Evolutionary conservation across 1,140 invertebrate genomes (phyloP).

Genomic region (Drosophila nigrodunni): DNA sequence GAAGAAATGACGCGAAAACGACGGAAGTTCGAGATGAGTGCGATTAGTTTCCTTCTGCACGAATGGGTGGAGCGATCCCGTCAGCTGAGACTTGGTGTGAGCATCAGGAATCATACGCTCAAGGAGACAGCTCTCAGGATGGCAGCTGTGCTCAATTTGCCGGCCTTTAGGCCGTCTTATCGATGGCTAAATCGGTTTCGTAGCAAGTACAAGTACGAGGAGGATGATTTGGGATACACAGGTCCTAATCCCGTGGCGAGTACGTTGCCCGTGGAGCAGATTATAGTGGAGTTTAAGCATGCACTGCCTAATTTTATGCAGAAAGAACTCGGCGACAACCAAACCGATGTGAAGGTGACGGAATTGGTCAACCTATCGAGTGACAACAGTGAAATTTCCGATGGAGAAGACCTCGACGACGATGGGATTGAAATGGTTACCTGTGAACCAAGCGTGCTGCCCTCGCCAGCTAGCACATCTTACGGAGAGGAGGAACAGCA

Average conservation of each 20-base stretch:
- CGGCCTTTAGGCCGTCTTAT: slow-evolving; percentile 75
- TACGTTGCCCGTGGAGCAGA: slow-evolving; percentile 71
- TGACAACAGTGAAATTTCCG: slow-evolving; percentile 73
- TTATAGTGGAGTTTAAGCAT: slow-evolving; percentile 78
- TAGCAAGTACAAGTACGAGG: slow-evolving; percentile 77
- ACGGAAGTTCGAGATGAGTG: slow-evolving; percentile 81
- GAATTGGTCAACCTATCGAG: slow-evolving; percentile 69
- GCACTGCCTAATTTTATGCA: slow-evolving; percentile 79
- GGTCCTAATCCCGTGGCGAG: slow-evolving; percentile 39
- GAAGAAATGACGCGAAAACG: slow-evolving; percentile 82
- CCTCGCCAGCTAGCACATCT: slow-evolving; percentile 47
- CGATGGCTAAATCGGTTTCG: slow-evolving; percentile 81
- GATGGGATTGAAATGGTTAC: slow-evolving; percentile 63
- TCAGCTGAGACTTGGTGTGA: slow-evolving; percentile 53
- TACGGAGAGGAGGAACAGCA: slow-evolving; percentile 28
- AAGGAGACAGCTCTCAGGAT: slow-evolving; percentile 74
- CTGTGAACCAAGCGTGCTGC: slow-evolving; percentile 62
- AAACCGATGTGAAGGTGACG: slow-evolving; percentile 20
- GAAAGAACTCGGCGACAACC: slow-evolving; percentile 57
- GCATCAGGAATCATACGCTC: slow-evolving; percentile 72
- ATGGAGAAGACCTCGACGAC: slow-evolving; percentile 59
- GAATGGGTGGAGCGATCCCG: slow-evolving; percentile 78
- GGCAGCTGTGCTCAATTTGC: slow-evolving; percentile 74
- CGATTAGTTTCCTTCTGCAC: slow-evolving; percentile 76
- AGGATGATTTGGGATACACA: slow-evolving; percentile 67